A percentile compares a stretch with the other conserved stretches of the same genome.
Evolutionary conservation across 2,797 vertebrate species (phyloP).

Genomic region (Microhierax caerulescens): DNA sequence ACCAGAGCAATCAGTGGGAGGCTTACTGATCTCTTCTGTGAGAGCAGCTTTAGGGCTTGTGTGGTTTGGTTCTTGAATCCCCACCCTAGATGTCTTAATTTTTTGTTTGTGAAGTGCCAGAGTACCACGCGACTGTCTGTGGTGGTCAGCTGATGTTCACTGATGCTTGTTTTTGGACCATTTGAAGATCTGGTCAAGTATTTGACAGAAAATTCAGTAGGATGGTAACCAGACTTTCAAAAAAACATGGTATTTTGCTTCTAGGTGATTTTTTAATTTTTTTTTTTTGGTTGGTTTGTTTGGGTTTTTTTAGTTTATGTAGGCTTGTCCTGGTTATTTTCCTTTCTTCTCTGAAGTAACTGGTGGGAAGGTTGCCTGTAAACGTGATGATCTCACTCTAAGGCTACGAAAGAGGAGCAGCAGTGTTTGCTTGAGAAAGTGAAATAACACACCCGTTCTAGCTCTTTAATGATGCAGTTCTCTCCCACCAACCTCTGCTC

Average conservation of each 20-base stretch:
- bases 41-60: neutral
- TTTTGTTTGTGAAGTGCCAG: neutral
- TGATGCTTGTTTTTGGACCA: neutral
- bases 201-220: neutral
- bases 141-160: neutral
- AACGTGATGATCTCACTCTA: neutral
- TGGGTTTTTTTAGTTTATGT: neutral
- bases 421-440: neutral
- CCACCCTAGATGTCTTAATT: neutral
- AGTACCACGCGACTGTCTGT: rapidly evolving
- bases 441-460: neutral
- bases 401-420: neutral
- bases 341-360: neutral
- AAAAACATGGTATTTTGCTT: neutral
- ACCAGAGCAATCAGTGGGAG: neutral
- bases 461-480: neutral
- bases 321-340: neutral
- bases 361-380: neutral
- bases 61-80: neutral
- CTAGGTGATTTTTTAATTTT: neutral
- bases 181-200: neutral
- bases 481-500: neutral
- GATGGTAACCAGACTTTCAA: neutral
- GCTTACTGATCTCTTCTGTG: neutral
- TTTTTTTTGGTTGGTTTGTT: neutral